A percentile compares a stretch with the other conserved stretches of the same genome.
Conservation (phyloP, 2,888 invertebrate species). For the Apeira syringaria region DNA sequence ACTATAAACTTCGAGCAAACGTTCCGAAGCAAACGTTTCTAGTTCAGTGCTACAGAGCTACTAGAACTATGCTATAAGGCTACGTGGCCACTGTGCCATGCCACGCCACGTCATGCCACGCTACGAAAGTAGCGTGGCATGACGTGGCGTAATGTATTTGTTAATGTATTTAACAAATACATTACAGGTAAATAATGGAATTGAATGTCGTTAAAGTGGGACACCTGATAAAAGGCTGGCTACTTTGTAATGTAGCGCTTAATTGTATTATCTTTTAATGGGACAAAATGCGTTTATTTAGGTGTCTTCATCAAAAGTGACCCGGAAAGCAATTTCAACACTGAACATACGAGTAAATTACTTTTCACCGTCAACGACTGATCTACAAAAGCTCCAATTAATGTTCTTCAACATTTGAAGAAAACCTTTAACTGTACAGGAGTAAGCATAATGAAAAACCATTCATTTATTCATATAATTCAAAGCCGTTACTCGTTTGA, state of each 20-base stretch:
- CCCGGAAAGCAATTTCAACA: constrained; percentile 19
- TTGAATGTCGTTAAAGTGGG: no score
- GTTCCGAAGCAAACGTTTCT: constrained; percentile 39
- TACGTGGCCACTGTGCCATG: constrained; percentile 13
- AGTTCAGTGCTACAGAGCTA: constrained; percentile 16
- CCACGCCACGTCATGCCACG: constrained; percentile 47
- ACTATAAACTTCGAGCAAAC: no score
- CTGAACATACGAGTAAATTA: constrained; percentile 5
- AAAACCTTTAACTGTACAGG: constrained; percentile 23
- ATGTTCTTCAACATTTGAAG: constrained; percentile 31
- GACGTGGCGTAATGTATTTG: no score
- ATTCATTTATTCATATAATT: constrained; percentile 53
- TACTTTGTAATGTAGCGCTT: no score
- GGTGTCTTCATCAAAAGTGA: constrained; percentile 10
- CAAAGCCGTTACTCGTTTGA: constrained; percentile 50
- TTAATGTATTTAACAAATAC: no score
- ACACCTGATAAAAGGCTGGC: no score
- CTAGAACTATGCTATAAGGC: constrained; percentile 12
- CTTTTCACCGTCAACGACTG: constrained; percentile 4
- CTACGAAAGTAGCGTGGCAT: no score
- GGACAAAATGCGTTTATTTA: constrained; percentile 15
- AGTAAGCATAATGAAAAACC: constrained; percentile 40
- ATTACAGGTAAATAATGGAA: no score
- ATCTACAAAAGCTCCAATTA: constrained; percentile 10
- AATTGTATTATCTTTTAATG: constrained; percentile 1